These are phyloP conservation scores for Oryzias dopingdopingensis DNA, from an alignment of 2,797 vertebrate genomes.

Conservation along the genomic window DNA sequence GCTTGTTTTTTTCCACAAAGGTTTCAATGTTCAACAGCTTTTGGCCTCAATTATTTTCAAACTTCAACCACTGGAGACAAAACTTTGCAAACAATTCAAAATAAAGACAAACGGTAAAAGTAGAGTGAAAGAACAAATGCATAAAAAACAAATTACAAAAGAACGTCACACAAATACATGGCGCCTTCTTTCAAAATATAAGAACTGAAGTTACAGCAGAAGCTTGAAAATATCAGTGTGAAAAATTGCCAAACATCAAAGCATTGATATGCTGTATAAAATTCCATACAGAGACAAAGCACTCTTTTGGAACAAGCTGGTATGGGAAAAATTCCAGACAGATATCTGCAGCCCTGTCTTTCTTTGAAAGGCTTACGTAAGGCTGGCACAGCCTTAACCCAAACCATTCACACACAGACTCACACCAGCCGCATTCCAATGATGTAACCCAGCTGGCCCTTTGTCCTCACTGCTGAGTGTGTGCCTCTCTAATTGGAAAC, in stretches of 20 bases:
- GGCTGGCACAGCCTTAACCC: conserved; percentile 48
- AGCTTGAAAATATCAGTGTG: too few relatives aligned
- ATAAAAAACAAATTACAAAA: too few relatives aligned
- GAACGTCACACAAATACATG: too few relatives aligned
- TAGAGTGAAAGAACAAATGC: too few relatives aligned
- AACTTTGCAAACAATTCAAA: too few relatives aligned
- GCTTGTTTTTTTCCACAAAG: too few relatives aligned
- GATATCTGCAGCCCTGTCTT: conserved; percentile 30
- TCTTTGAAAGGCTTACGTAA: conserved; percentile 64
- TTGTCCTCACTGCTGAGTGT: conserved; percentile 53
- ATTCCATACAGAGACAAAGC: background rate
- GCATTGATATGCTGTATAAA: background rate
- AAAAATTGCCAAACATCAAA: background rate
- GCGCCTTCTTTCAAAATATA: too few relatives aligned
- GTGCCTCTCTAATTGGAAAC: conserved; percentile 56
- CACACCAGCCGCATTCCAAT: conserved; percentile 72
- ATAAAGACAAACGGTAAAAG: too few relatives aligned
- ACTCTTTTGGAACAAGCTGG: background rate
- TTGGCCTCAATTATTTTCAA: too few relatives aligned
- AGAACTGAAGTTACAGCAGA: too few relatives aligned
- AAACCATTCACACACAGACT: conserved; percentile 30
- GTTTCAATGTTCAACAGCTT: too few relatives aligned
- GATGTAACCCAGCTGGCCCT: conserved; percentile 75
- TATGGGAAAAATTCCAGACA: conserved; percentile 13
- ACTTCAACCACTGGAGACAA: too few relatives aligned